Evolutionary conservation across 2,797 vertebrate genomes (phyloP).

Genomic region (Halcyon leucocephala): DNA sequence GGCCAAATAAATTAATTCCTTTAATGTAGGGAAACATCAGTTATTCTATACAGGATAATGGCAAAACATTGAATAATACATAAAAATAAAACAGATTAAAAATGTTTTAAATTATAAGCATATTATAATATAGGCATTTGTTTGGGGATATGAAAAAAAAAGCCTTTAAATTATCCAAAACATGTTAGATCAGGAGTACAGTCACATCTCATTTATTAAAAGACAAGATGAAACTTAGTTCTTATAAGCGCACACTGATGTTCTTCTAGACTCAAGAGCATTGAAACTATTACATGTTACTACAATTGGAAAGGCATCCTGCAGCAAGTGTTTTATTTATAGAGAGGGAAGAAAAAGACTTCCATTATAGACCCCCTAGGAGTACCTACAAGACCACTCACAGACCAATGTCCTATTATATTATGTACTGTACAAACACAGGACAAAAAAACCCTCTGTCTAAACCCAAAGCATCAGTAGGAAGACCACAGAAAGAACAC

Average conservation of each 20-base stretch:
- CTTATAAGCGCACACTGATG: background rate
- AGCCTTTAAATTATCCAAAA: background rate
- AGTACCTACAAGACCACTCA: background rate
- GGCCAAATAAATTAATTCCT: background rate
- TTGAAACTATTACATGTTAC: fast-evolving
- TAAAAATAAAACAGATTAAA: background rate
- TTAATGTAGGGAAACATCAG: background rate
- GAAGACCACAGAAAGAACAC: background rate
- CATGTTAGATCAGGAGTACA: background rate
- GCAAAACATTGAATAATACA: background rate
- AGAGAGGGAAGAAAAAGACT: background rate
- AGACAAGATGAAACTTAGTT: background rate
- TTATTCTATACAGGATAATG: background rate
- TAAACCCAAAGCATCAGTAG: background rate
- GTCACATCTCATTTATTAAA: background rate
- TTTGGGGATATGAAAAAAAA: background rate
- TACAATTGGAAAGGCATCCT: background rate
- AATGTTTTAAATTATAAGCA: background rate
- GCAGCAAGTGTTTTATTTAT: background rate
- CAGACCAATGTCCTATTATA: fast-evolving
- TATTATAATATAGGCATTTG: background rate
- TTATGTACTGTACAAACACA: background rate
- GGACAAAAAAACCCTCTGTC: background rate
- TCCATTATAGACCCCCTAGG: background rate
- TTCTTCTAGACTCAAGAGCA: background rate